These are phyloP conservation scores for Hermaeophaga mercurialis DNA, from an alignment of 2,888 invertebrate genomes.

Conservation along the genomic window DNA sequence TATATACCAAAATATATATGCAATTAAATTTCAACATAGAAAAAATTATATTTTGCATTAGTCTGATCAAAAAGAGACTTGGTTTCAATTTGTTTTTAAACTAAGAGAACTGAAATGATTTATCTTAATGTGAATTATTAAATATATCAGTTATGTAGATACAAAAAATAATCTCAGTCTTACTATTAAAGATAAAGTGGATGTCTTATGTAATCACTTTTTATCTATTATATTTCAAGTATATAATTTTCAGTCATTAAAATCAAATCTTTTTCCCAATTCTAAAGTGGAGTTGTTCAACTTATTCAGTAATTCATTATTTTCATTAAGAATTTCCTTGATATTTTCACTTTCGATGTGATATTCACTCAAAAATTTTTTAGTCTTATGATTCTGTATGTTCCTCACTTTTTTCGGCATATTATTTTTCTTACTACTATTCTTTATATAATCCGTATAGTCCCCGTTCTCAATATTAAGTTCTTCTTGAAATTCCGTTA, in stretches of 20 bases:
- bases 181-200: too few species aligned
- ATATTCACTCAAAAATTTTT: conserved; percentile 45
- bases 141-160: too few species aligned
- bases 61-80: too few species aligned
- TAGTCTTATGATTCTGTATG: conserved; percentile 48
- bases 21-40: too few species aligned
- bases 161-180: too few species aligned
- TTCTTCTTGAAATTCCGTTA: conserved; percentile 41
- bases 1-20: too few species aligned
- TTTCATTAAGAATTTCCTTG: conserved; percentile 55
- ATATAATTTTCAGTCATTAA: background rate
- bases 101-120: too few species aligned
- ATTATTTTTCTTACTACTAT: conserved; percentile 41
- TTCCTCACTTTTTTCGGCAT: conserved; percentile 43
- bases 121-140: too few species aligned
- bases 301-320: conserved; percentile 53
- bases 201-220: too few species aligned
- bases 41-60: too few species aligned
- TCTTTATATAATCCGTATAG: conserved; percentile 49
- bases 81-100: too few species aligned
- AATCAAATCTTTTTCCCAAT: conserved; percentile 23
- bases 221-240: background rate
- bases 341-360: conserved; percentile 53
- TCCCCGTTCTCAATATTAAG: conserved; percentile 50
- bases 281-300: conserved; percentile 37